Percentiles rank a stretch among this genome's conserved stretches.
Conservation (phyloP, 2,113 vertebrate genomes). For the Brachypodius melanocephalos region DNA sequence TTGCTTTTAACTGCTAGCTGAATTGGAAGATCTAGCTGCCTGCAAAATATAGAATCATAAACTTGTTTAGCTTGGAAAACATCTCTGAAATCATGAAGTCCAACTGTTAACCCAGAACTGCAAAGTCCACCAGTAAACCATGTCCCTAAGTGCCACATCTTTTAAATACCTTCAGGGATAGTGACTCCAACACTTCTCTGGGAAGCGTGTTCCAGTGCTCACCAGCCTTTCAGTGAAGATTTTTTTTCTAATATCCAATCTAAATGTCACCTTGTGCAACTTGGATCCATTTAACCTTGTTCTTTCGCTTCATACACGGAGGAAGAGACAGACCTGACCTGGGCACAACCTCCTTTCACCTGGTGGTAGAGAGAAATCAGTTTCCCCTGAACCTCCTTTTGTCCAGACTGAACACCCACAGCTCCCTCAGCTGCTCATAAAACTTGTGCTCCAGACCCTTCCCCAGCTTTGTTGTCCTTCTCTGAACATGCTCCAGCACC, state of each 20-base stretch:
- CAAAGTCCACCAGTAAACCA: accelerated
- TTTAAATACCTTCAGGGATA: neutral
- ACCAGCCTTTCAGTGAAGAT: neutral
- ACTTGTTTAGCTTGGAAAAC: neutral
- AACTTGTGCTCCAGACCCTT: neutral
- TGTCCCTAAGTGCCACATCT: neutral
- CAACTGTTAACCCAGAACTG: neutral
- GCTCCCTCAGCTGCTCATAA: neutral
- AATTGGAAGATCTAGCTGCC: neutral
- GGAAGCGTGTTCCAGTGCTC: neutral
- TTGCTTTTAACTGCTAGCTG: neutral
- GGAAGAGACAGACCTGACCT: neutral
- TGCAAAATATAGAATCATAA: neutral
- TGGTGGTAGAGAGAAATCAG: accelerated
- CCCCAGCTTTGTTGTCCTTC: neutral
- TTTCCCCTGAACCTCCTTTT: neutral
- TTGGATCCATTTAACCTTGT: neutral
- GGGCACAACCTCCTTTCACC: neutral
- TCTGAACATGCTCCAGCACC: neutral
- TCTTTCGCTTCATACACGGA: neutral
- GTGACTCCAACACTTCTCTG: neutral
- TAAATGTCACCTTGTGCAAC: accelerated
- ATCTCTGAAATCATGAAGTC: neutral
- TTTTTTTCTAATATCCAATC: neutral
- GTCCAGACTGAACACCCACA: neutral